phyloP scores from a whole-genome alignment of 2,797 vertebrate species.

The Falco novaeseelandiae region DNA sequence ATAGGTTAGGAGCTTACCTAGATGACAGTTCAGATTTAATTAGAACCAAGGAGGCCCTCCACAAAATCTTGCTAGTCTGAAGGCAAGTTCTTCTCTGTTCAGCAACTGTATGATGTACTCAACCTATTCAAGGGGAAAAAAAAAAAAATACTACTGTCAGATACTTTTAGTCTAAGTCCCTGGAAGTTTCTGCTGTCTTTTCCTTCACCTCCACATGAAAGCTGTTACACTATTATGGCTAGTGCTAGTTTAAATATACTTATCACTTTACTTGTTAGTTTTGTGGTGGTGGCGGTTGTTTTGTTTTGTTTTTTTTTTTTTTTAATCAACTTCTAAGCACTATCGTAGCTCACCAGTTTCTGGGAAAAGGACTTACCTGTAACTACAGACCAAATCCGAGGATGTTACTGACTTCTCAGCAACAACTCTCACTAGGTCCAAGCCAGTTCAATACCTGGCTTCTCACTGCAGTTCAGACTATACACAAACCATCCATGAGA shows the following conservation, averaged over 20 bases:
- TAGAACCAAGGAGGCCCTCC: slow-evolving; percentile 76
- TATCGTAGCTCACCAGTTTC: neutral
- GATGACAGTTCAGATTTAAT: slow-evolving; percentile 74
- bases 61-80: slow-evolving; percentile 81
- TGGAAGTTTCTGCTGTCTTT: neutral
- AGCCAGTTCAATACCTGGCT: neutral
- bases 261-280: neutral
- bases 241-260: neutral
- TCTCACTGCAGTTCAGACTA: neutral
- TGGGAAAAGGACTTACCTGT: neutral
- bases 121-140: slow-evolving; percentile 73
- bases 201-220: neutral
- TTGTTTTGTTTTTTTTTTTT: neutral
- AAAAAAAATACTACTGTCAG: neutral
- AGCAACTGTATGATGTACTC: slow-evolving; percentile 74
- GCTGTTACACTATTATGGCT: neutral
- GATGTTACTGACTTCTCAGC: neutral
- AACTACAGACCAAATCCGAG: neutral
- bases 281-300: too few species aligned
- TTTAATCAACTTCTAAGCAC: neutral
- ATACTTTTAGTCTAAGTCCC: neutral
- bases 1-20: slow-evolving; percentile 71
- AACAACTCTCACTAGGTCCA: neutral
- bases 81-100: slow-evolving; percentile 77
- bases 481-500: neutral